Percentiles rank a stretch among this genome's conserved stretches.
phyloP scores from a whole-genome alignment of 1,140 invertebrate genomes.

The Phenacoccus solenopsis region DNA sequence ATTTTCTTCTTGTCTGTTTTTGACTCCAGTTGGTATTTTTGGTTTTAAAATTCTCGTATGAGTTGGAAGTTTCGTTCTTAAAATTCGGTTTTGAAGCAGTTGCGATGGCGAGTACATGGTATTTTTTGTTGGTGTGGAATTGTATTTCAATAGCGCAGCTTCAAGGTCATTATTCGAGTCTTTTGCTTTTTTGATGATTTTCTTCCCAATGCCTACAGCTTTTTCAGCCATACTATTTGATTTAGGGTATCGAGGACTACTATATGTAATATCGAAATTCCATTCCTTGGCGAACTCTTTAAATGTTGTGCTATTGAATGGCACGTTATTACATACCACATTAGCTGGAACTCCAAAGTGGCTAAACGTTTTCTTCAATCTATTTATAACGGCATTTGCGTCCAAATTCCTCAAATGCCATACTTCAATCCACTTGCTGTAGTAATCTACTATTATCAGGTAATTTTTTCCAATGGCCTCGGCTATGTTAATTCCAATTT shows the following conservation, averaged over 20 bases:
- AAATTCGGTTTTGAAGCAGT: constrained; percentile 12
- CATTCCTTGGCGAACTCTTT: not conserved
- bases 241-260: constrained; percentile 24
- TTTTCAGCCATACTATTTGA: constrained; percentile 25
- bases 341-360: constrained; percentile 22
- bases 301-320: constrained; percentile 20
- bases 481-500: constrained; percentile 24
- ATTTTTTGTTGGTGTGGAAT: constrained; percentile 18
- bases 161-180: constrained; percentile 8
- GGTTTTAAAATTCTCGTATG: not conserved
- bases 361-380: constrained; percentile 21
- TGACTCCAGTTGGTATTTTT: not conserved
- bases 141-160: constrained; percentile 22
- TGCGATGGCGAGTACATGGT: constrained; percentile 18
- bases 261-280: constrained; percentile 18
- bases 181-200: constrained; percentile 22
- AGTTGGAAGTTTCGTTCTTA: constrained; percentile 4
- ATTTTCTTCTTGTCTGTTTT: not conserved
- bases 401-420: not conserved
- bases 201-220: constrained; percentile 23
- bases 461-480: constrained; percentile 20
- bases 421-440: constrained; percentile 24
- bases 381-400: not conserved
- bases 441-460: constrained; percentile 24
- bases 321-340: constrained; percentile 21